A percentile compares a stretch with the other conserved stretches of the same genome.
Conservation (phyloP, 1,140 invertebrate genomes). For the Bilobella aurantiaca region DNA sequence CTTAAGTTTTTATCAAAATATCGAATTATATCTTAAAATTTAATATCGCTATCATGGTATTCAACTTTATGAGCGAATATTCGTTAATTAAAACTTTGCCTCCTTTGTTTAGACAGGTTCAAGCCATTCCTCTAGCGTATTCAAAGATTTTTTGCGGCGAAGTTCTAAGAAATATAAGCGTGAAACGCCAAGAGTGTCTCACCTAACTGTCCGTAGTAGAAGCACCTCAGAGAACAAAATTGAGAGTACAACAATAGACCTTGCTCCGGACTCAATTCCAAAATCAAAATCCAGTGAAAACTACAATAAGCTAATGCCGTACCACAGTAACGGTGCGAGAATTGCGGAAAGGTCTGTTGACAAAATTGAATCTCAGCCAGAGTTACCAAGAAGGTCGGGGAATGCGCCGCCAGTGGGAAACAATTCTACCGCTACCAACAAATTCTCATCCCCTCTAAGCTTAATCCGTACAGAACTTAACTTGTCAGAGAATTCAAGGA, state of each 20-base stretch:
- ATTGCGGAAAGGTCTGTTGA: no score
- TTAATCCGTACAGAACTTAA: constrained; percentile 30
- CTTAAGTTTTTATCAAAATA: no score
- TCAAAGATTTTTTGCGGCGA: constrained; percentile 29
- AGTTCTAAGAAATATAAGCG: constrained; percentile 34
- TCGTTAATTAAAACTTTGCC: no score
- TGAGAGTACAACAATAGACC: neutral
- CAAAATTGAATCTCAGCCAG: no score
- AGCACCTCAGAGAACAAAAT: neutral
- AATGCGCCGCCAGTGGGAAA: no score
- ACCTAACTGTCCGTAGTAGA: neutral
- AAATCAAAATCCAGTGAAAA: neutral
- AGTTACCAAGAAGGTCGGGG: no score
- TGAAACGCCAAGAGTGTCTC: constrained; percentile 5
- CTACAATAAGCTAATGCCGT: no score
- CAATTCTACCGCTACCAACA: no score
- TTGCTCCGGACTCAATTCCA: neutral
- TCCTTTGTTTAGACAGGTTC: constrained; percentile 28
- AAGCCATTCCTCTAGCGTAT: constrained; percentile 32
- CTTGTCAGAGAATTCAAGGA: constrained; percentile 25
- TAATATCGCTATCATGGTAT: no score
- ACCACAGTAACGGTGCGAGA: no score
- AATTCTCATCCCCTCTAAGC: constrained; percentile 30
- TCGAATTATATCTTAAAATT: constrained; percentile 1
- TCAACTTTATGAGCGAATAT: no score